phyloP scores from a whole-genome alignment of 2,888 invertebrate genomes.

The Bombylius major region DNA sequence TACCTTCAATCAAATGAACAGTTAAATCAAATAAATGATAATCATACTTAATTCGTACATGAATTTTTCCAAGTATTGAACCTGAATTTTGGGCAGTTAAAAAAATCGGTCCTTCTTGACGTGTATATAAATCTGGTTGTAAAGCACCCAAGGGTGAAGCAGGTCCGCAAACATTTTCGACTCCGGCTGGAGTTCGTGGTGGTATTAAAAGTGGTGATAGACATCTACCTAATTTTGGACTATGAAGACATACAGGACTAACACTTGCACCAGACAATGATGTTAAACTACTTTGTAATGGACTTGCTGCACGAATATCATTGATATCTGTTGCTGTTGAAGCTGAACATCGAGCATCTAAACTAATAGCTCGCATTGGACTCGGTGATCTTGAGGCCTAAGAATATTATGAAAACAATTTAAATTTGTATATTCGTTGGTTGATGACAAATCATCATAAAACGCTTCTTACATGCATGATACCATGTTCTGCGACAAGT shows the following conservation, averaged over 20 bases:
- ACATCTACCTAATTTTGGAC: slow-evolving; percentile 42
- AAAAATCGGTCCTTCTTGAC: slow-evolving; percentile 65
- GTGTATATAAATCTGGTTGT: slow-evolving; percentile 76
- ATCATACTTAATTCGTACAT: slow-evolving; percentile 76
- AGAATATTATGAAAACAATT: not conserved
- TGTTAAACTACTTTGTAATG: slow-evolving; percentile 59
- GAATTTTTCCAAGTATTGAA: slow-evolving; percentile 65
- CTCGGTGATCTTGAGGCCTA: slow-evolving; percentile 43
- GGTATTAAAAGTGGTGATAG: slow-evolving; percentile 67
- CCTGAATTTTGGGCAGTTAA: slow-evolving; percentile 50
- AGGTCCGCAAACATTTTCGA: slow-evolving; percentile 31
- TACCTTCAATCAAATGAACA: slow-evolving; percentile 85
- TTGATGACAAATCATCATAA: too few species aligned
- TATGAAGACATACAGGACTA: slow-evolving; percentile 24
- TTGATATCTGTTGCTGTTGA: slow-evolving; percentile 38
- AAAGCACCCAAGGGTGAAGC: slow-evolving; percentile 63
- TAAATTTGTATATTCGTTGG: not conserved
- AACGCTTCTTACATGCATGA: slow-evolving; percentile 14
- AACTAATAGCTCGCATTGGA: slow-evolving; percentile 62
- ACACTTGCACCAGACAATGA: slow-evolving; percentile 40
- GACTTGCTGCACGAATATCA: slow-evolving; percentile 45
- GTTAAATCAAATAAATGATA: slow-evolving; percentile 81
- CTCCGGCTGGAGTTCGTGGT: slow-evolving; percentile 43
- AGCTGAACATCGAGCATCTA: slow-evolving; percentile 57
- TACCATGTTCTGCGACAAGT: slow-evolving; percentile 27